Evolutionary conservation across 2,888 invertebrate species (phyloP), one percentile per base, ranked within the genome.

Genomic region (Xestia sexstrigata): DNA sequence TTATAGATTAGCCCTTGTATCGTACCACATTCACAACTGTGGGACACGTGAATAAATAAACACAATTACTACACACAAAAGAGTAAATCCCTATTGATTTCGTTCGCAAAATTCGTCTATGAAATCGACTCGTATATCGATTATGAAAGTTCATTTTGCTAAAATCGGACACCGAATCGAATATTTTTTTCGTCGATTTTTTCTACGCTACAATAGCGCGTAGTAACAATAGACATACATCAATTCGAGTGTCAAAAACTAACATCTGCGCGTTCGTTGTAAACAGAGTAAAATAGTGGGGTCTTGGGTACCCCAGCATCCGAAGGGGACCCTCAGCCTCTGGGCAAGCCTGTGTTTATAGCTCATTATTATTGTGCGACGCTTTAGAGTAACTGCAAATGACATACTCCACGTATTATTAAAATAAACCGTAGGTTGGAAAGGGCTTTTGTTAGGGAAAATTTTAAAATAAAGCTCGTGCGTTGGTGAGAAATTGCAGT

Each of bases 181-280:
- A 86, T 91, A 87, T 93, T 96, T 95, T 95, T 95, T 93, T 84
- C 83, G 93, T 93, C 92, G 94, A 93, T 96, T 96, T 95, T 95
- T 94, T 92, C 93, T 89, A 91, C 88, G 91, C 89, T 91, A 91
- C 93, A 95, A 96, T 96, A 92, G 93, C 85, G 85, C 87, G 89
- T 90, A 89, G 88, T 87, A 96, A 96, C 96, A 96, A 96, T 92
- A 91, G 94, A 93, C 92, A 93, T 95, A 96, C 96, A 96, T 96
- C 96, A 96, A 96, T 96, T 95, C 93, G 89, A 95, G 96, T 96
- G 96, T 96, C 96, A 96, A 96, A 96, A 96, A 96, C 96, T 96
- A 96, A 96, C 96, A 96, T 96, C 96, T 96, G 96, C 96, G 95
- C 95, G 92, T 93, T 92, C 94, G 94, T 93, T 95, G 94, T 95